Conservation (phyloP, 2,113 vertebrate species). For the Falcunculus frontatus region DNA sequence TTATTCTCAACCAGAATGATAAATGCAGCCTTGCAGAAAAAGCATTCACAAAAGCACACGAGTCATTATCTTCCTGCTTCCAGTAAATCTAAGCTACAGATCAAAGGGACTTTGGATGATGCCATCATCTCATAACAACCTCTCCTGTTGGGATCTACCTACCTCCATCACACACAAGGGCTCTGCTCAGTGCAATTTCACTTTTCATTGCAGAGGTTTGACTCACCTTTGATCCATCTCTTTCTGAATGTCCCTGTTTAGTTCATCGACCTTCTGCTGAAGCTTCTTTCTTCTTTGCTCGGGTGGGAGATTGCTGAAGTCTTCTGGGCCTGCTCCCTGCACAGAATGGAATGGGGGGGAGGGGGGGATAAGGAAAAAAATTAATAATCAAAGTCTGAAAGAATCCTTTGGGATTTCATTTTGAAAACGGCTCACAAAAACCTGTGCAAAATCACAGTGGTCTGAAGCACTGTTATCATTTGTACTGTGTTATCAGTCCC, state of each 20-base stretch:
- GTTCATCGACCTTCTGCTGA: slow-evolving; percentile 91
- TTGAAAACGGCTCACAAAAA: background rate
- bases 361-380: background rate
- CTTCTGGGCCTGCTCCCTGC: slow-evolving; percentile 93
- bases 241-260: slow-evolving; percentile 93
- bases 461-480: slow-evolving; percentile 7
- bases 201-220: background rate
- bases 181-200: background rate
- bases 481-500: background rate
- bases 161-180: background rate
- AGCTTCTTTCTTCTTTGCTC: slow-evolving; percentile 97
- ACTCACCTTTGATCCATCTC: slow-evolving; percentile 92
- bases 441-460: background rate
- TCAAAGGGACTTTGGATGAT: background rate
- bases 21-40: background rate
- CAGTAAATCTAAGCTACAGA: background rate
- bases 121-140: background rate
- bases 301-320: slow-evolving; percentile 96
- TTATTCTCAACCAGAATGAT: background rate
- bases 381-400: background rate
- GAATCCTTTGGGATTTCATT: background rate
- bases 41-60: background rate
- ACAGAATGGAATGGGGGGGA: background rate
- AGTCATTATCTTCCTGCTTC: background rate
- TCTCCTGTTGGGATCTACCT: background rate